Base-by-base conservation (phyloP, 2,113 vertebrate genomes). In the Nannospalax galili region DNA sequence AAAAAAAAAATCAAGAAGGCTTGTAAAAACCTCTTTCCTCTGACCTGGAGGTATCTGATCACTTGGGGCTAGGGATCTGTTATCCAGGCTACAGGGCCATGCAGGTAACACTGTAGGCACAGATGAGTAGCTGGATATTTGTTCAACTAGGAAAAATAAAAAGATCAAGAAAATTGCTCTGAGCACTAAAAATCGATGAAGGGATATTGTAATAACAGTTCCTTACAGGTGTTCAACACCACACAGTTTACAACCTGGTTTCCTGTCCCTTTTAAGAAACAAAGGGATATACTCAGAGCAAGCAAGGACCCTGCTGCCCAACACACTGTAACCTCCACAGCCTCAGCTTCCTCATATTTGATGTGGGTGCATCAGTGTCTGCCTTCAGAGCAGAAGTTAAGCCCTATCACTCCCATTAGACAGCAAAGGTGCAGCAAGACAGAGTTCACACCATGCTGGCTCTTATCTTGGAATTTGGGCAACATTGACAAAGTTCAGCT, bases 111-210 rank as follows among this genome's bases (percentile, higher is more conserved):
- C 32, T 12, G 52, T 67, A 0, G 0, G 7, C 58, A 48, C 26
- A 28, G 40, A 40, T 77, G 85, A 84, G 60, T 22, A 48, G 40
- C 84, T 88, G 48, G 20, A 45, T 90, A 22, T 90, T 81, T 90
- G 82, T 70, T 74, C 92, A 73, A 84, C 87, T 40, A 80, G 67
- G 48, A 88, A 93, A 52, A 96, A 79, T 40, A 69, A 73, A 92
- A 78, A 88, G 81, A 78, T 95, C 89, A 75, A 85, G 91, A 95
- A 93, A 95, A 95, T 88, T 6, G 52, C 79, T 77, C 86, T 32
- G 74, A 82, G 48, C 62, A 48, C 93, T 93, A 72, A 96, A 96
- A 86, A 70, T 79, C 79, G 3, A 94, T 65, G 69, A 30, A n/a
- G 48, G 24, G 22, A 72, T 42, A 26, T 37, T 77, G 48, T 91